phyloP scores from a whole-genome alignment of 2,797 vertebrate genomes.

The Typhlichthys eigenmanni region DNA sequence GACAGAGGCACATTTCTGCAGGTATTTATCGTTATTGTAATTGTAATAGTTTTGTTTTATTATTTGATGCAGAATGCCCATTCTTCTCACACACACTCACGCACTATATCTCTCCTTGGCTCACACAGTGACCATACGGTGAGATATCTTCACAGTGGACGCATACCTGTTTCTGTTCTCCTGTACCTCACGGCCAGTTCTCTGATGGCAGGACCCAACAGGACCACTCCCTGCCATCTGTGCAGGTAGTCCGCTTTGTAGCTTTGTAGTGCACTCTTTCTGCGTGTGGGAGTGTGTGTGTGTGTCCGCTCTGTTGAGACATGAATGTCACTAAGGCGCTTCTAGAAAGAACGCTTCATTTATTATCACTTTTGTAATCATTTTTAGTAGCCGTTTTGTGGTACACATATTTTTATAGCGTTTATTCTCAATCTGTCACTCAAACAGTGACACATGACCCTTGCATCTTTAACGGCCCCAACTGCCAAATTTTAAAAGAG shows the following conservation, averaged over 20 bases:
- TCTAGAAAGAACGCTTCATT: not conserved
- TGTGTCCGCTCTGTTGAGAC: conserved; percentile 17
- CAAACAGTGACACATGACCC: conserved; percentile 27
- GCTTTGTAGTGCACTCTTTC: conserved; percentile 47
- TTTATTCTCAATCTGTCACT: conserved; percentile 49
- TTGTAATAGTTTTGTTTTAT: no score
- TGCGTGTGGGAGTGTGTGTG: conserved; percentile 14
- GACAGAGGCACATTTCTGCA: conserved; percentile 6
- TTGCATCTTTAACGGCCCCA: conserved; percentile 32
- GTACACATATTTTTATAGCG: conserved; percentile 46
- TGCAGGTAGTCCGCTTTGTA: conserved; percentile 66
- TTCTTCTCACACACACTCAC: conserved; percentile 11
- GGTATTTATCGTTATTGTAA: not conserved
- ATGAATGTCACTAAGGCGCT: conserved; percentile 4
- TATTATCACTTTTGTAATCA: not conserved
- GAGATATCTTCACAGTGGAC: conserved; percentile 20
- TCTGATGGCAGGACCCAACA: conserved; percentile 64
- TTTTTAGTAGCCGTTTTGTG: no score
- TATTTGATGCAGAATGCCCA: no score
- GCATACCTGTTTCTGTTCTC: conserved; percentile 54
- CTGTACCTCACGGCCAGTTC: conserved; percentile 54
- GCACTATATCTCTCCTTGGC: not conserved
- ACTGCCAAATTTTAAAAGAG: conserved; percentile 21
- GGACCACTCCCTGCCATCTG: conserved; percentile 75
- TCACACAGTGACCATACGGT: conserved; percentile 15